Evolutionary conservation across 2,888 invertebrate species (phyloP).

Genomic region (Himalopsyche japonica): DNA sequence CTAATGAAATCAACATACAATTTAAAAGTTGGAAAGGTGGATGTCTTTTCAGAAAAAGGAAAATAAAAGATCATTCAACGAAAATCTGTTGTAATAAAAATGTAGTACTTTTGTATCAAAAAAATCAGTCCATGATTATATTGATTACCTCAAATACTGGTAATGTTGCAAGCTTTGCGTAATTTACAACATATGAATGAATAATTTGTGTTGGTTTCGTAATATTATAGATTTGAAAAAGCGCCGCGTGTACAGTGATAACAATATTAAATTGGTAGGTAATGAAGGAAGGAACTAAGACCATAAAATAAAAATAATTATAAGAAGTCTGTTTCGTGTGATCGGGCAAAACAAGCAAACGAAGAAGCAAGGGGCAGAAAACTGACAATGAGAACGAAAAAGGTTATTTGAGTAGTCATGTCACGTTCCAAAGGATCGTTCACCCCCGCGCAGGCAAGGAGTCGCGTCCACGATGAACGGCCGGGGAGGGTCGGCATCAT

Average conservation of each 20-base stretch:
- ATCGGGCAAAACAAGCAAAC: not conserved
- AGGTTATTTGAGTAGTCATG: slow-evolving; percentile 18
- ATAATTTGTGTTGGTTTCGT: no score
- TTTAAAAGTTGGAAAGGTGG: not conserved
- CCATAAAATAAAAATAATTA: not conserved
- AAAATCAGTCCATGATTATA: no score
- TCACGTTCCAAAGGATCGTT: slow-evolving; percentile 11
- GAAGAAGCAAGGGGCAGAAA: not conserved
- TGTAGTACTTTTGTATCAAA: no score
- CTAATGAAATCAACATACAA: not conserved
- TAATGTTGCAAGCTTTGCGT: no score
- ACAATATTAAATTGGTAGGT: not conserved
- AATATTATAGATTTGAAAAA: no score
- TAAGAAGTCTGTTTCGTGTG: not conserved
- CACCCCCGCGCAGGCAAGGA: not conserved
- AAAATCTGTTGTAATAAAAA: no score
- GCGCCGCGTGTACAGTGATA: no score
- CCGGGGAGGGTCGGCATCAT: slow-evolving; percentile 12
- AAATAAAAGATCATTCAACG: not conserved
- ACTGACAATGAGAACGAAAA: slow-evolving; percentile 5
- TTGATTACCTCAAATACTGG: no score
- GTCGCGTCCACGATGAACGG: not conserved
- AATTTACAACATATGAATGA: no score
- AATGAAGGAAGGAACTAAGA: not conserved
- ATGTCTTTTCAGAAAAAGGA: not conserved